Conservation (phyloP, 1,140 invertebrate species). For the Pogonus chalceus region DNA sequence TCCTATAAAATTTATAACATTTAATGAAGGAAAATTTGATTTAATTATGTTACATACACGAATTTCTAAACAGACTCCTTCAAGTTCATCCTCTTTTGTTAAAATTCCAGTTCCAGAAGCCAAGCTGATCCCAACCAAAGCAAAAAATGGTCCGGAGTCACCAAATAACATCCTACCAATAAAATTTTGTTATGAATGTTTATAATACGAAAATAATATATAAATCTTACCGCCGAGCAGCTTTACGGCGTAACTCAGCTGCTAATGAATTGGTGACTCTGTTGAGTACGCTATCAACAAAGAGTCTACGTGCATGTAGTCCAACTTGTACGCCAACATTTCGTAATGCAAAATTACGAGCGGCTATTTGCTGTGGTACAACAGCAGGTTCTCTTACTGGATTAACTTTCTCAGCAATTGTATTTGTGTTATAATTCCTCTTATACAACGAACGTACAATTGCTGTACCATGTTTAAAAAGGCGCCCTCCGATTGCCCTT, state of each 20-base stretch:
- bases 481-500: conserved; percentile 25
- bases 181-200: not conserved
- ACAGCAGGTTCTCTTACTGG: conserved; percentile 31
- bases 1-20: conserved; percentile 33
- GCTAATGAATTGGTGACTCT: conserved; percentile 55
- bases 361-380: conserved; percentile 22
- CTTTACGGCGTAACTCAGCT: conserved; percentile 48
- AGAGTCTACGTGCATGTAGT: conserved; percentile 48
- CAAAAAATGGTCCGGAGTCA: conserved; percentile 62
- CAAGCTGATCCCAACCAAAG: conserved; percentile 61
- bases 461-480: conserved; percentile 32
- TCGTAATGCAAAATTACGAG: conserved; percentile 28
- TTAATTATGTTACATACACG: conserved; percentile 37
- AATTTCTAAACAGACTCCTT: conserved; percentile 70
- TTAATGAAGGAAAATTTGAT: conserved; percentile 1
- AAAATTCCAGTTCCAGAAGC: conserved; percentile 62
- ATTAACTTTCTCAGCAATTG: conserved; percentile 29
- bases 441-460: conserved; percentile 25
- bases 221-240: conserved; percentile 40
- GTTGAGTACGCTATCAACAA: conserved; percentile 59
- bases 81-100: conserved; percentile 70
- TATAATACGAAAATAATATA: not conserved
- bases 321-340: conserved; percentile 44
- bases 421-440: conserved; percentile 22
- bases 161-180: conserved; percentile 48